Conservation (phyloP, 2,888 invertebrate genomes). For the Zaprionus bogoriensis region DNA sequence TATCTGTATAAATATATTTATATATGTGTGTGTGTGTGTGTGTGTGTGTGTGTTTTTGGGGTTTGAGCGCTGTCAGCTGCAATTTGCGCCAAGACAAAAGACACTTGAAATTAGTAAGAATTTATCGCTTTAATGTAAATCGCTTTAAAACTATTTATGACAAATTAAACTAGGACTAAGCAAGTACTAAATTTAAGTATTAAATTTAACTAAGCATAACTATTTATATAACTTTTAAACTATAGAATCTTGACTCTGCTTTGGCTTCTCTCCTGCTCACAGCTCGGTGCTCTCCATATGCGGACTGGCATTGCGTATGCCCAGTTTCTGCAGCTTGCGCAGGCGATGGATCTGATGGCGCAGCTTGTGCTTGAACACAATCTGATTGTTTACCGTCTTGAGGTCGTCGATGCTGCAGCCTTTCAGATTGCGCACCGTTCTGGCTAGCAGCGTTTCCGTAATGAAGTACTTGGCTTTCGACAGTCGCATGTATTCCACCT, state of each 20-base stretch:
- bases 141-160: no score
- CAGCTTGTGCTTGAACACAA: constrained; percentile 66
- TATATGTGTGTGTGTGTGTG: no score
- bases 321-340: constrained; percentile 51
- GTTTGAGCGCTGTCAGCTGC: no score
- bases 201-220: no score
- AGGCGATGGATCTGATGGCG: constrained; percentile 59
- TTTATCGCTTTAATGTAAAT: no score
- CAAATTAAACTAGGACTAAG: no score
- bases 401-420: constrained; percentile 64
- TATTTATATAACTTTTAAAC: no score
- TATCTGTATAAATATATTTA: no score
- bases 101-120: no score
- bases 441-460: constrained; percentile 62
- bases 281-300: constrained; percentile 64
- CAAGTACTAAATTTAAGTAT: no score
- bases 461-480: constrained; percentile 69
- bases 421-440: constrained; percentile 60
- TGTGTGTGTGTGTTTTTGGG: no score
- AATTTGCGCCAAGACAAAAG: no score
- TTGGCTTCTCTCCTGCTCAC: constrained; percentile 15
- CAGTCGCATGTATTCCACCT: constrained; percentile 59
- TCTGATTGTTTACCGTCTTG: constrained; percentile 62
- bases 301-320: constrained; percentile 67
- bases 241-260: neutral